Evolutionary conservation across 2,888 invertebrate species (phyloP), one percentile per base, ranked within the genome.

Genomic region (Drosophila fungiperda): DNA sequence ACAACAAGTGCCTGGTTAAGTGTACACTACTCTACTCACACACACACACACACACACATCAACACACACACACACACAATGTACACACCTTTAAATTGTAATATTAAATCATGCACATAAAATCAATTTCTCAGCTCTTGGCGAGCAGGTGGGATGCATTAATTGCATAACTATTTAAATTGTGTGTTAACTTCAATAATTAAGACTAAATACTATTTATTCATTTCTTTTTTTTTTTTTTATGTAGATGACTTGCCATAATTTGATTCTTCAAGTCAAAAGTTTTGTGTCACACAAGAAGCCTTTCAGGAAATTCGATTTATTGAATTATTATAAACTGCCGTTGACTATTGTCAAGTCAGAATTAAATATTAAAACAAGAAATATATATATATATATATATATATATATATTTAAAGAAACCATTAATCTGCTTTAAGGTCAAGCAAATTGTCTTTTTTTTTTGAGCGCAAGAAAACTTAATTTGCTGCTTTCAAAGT

Each of bases 1-100:
- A 42, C 60, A 36, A 57, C 50, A 50, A 62, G 29, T 57, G 32
- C 32, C 42, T 42, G 57, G 57, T 42, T 57, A 57, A 42, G 20
- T 57, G 55, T 45, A 29, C 40, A 35, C 38, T 45, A 6, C 45
- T 15, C 23, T 8, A 45, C 45, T 4, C 45, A 1, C 38, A 38
- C 38, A 2, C 17, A 38, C 38, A 8, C 38, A 8, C 38, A 17
- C 45, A 3, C 42, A 12, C 42, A 26, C 26, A 26, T 23, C 23
- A 23, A 20, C 20, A 45, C 20, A 3, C 42, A 12, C 20, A 20
- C 45, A 45, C 45, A 45, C 45, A 23, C 3, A 45, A 23, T 23
- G 45, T 15, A 45, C 15, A 45, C 40, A 54, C 54, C 42, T n/a
- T 42, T 54, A 52, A n/a, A 38, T 20, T 38, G 20, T 40, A 42